These are phyloP conservation scores for Lanius collurio DNA, from an alignment of 2,113 vertebrate species.

Conservation along the genomic window DNA sequence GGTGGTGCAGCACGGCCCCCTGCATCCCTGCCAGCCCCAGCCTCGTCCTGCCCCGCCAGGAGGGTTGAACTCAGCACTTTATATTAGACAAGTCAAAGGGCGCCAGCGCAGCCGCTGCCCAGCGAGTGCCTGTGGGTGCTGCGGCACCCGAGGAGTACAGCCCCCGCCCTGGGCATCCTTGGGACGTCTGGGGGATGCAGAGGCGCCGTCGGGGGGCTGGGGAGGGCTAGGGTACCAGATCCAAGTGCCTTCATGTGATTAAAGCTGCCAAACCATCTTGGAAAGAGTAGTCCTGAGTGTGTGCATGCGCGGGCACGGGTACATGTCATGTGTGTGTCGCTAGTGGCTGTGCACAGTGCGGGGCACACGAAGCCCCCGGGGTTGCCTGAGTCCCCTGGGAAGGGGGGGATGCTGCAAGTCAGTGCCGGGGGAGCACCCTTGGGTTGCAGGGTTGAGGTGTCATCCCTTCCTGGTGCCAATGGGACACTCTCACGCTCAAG, in stretches of 20 bases:
- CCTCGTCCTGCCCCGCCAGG: not conserved
- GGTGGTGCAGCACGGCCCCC: not conserved
- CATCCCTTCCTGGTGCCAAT: not conserved
- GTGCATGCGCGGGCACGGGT: not conserved
- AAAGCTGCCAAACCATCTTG: slow-evolving; percentile 58
- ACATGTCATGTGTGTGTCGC: fast-evolving
- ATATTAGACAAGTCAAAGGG: slow-evolving; percentile 10
- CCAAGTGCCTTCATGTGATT: slow-evolving; percentile 75
- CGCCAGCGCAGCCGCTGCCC: not conserved
- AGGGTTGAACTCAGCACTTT: slow-evolving; percentile 45
- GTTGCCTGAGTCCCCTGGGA: not conserved
- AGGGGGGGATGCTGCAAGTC: not conserved
- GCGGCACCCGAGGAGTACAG: not conserved
- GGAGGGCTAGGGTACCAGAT: slow-evolving; percentile 19
- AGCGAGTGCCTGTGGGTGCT: not conserved
- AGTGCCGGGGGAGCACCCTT: not conserved
- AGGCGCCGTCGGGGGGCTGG: not conserved
- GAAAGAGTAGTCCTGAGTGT: not conserved
- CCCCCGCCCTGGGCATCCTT: not conserved
- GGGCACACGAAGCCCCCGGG: fast-evolving
- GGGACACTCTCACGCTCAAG: fast-evolving
- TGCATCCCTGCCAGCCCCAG: not conserved
- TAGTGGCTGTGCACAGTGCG: fast-evolving
- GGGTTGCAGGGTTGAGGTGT: too few species aligned
- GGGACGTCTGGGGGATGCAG: not conserved